Conservation (phyloP, 2,888 invertebrate species). For the Drosophila longiperda region DNA sequence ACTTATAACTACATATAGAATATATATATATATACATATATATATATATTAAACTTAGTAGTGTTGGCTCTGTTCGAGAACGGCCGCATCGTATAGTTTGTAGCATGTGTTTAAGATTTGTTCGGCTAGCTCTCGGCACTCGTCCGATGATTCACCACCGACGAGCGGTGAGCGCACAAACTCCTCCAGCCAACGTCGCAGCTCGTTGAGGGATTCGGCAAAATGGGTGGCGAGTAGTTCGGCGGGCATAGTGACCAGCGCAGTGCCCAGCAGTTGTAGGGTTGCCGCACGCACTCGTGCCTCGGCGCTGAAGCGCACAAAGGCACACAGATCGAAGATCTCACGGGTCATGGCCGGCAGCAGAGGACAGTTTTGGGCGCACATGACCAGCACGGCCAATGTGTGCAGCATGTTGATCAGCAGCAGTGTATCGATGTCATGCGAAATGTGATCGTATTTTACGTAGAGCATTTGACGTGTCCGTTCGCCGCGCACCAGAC, state of each 20-base stretch:
- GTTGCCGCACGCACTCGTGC: slow-evolving; percentile 88
- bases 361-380: slow-evolving; percentile 89
- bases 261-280: slow-evolving; percentile 89
- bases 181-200: slow-evolving; percentile 89
- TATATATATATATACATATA: background rate
- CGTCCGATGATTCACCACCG: slow-evolving; percentile 88
- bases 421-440: slow-evolving; percentile 89
- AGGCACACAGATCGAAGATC: slow-evolving; percentile 88
- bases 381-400: slow-evolving; percentile 88
- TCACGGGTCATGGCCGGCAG: slow-evolving; percentile 89
- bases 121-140: slow-evolving; percentile 88
- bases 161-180: slow-evolving; percentile 86
- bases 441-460: slow-evolving; percentile 86
- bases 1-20: background rate
- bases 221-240: slow-evolving; percentile 87
- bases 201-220: slow-evolving; percentile 87
- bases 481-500: slow-evolving; percentile 89
- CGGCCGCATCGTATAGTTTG: slow-evolving; percentile 54
- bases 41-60: background rate
- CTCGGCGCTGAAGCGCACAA: slow-evolving; percentile 89
- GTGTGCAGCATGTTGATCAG: slow-evolving; percentile 90
- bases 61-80: slow-evolving; percentile 28
- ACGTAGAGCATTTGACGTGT: slow-evolving; percentile 86
- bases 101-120: slow-evolving; percentile 86
- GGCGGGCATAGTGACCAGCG: slow-evolving; percentile 88